Conservation (phyloP, 2,888 invertebrate genomes). For the Lottia scabra region DNA sequence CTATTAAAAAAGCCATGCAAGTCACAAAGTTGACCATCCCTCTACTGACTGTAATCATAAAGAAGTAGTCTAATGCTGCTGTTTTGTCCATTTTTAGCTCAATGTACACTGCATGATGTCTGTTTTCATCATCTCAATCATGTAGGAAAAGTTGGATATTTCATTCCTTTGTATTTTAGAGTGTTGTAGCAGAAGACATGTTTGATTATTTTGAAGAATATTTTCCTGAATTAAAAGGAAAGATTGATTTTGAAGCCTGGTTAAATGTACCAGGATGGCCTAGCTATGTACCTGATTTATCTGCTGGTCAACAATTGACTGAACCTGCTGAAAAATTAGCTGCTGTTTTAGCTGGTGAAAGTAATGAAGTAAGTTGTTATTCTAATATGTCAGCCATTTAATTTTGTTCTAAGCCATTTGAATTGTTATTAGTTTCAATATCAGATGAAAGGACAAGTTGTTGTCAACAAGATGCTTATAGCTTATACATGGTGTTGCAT, state of each 20-base stretch:
- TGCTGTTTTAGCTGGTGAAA: slow-evolving; percentile 15
- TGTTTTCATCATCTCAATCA: neutral
- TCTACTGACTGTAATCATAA: no score
- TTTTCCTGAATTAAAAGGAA: slow-evolving; percentile 30
- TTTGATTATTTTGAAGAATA: slow-evolving; percentile 36
- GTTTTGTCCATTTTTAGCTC: neutral
- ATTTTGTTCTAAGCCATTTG: no score
- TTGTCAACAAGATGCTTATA: no score
- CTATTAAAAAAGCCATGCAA: no score
- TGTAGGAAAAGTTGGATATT: neutral
- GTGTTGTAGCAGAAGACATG: slow-evolving; percentile 38
- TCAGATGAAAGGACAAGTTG: no score
- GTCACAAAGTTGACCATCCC: no score
- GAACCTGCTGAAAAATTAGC: slow-evolving; percentile 33
- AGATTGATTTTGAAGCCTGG: slow-evolving; percentile 42
- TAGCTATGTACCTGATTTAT: slow-evolving; percentile 40
- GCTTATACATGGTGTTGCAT: no score
- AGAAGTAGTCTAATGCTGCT: no score
- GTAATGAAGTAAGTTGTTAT: slow-evolving; percentile 4
- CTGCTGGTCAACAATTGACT: slow-evolving; percentile 35
- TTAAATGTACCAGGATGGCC: slow-evolving; percentile 42
- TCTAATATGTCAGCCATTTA: no score
- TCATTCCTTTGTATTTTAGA: slow-evolving; percentile 5
- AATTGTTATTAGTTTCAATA: no score
- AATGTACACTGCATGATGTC: neutral